Evolutionary conservation across 2,797 vertebrate species (phyloP).

Genomic region (Falco peregrinus): DNA sequence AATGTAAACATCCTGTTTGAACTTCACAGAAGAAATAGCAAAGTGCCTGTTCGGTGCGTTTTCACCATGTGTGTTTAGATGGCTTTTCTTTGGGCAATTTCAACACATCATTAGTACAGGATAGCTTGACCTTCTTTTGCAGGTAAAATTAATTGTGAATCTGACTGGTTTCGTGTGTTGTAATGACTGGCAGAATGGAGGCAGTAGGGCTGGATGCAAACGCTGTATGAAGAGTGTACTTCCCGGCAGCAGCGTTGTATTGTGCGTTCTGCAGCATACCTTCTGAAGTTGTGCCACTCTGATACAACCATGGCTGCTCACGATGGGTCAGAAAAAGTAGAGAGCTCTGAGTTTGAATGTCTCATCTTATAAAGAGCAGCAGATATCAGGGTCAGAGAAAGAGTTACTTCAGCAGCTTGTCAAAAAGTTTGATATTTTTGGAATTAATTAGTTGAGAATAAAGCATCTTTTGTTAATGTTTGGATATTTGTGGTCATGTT

Average conservation of each 20-base stretch:
- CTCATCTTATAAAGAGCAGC: neutral
- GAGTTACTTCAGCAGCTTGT: neutral
- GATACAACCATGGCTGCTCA: fast-evolving
- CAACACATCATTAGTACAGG: fast-evolving
- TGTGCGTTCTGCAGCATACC: neutral
- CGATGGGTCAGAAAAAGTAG: neutral
- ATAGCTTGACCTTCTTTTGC: neutral
- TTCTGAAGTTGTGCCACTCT: neutral
- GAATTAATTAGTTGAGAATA: neutral
- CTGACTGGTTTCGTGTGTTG: neutral
- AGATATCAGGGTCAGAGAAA: neutral
- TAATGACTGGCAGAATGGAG: neutral
- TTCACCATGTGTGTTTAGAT: neutral
- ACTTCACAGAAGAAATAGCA: neutral
- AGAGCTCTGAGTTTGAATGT: neutral
- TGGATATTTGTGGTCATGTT: neutral
- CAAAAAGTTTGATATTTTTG: neutral
- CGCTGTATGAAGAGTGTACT: neutral
- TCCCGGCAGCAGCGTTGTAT: neutral
- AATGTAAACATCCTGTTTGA: neutral
- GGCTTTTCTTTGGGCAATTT: neutral
- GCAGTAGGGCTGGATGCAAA: neutral
- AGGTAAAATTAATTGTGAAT: neutral
- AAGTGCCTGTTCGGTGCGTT: neutral
- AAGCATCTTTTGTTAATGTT: neutral